Base-by-base conservation (phyloP, 1,140 invertebrate species). In the Solenopsis fugax region DNA sequence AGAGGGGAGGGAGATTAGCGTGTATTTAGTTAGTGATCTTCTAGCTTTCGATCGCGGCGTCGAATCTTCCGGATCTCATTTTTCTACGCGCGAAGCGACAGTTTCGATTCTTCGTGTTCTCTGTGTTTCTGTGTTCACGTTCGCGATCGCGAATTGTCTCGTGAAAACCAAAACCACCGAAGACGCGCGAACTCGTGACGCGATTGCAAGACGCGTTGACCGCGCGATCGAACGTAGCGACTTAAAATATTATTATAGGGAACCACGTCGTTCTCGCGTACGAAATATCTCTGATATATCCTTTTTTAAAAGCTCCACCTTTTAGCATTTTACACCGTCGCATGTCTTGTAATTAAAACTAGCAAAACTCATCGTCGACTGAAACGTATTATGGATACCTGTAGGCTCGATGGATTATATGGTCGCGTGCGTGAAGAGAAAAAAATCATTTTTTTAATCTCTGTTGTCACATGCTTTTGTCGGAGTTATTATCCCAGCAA, bases 41-140 rank as follows among this genome's bases (percentile, higher is more conserved):
- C 52, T 75, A 75, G 41, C 48, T 82, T 29, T 58, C 67, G 50
- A 72, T 72, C 67, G 67, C 48, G 52, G 18, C 21, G 67, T 21
- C 21, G n/a, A 81, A 50, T 84, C 80, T 84, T 73, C 69, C 80
- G 80, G 80, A 62, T 80, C 77, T 81, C 65, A 81, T 71, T 81
- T 65, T 81, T 71, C 50, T 24, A 56, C 2, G 12, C 12, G 48
- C 37, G 48, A 56, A 24, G 10, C 9, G 50, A 72, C 48, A n/a
- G 37, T 62, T 48, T 50, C 18, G 18, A 45, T 60, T 84, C 24
- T 58, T 60, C 69, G 54, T 45, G 16, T 60, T 72, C 37, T 75
- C 10, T 45, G 3, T 24, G 2, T 52, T 67, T 71, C 37, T 81
- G 77, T 54, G 48, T 58, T 72, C 78, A 56, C 21, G 3, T 58